phyloP scores from a whole-genome alignment of 37 sponge, comb jelly and placozoan species.

The Aplysina aerophoba region DNA sequence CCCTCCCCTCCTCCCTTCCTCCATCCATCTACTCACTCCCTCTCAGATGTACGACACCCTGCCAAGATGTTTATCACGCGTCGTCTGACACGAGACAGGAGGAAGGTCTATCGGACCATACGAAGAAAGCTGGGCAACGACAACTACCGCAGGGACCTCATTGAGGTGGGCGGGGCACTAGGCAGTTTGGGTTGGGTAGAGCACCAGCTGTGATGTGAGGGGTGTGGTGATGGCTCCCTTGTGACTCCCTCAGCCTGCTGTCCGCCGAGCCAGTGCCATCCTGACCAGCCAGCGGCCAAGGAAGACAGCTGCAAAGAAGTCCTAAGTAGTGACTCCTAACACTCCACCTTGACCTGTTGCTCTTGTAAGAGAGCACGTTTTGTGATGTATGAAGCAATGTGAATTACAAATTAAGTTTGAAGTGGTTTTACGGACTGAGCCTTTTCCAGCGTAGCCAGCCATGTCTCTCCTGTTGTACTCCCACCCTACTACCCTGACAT shows the following conservation, averaged over 20 bases:
- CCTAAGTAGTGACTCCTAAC: background rate
- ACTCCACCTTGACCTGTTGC: too few species aligned
- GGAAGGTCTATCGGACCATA: constrained; percentile 48
- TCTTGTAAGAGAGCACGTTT: too few species aligned
- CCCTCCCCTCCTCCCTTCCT: too few species aligned
- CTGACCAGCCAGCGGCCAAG: constrained; percentile 58
- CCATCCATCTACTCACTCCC: background rate
- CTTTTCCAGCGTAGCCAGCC: too few species aligned
- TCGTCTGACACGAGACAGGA: constrained; percentile 39
- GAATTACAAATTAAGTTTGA: too few species aligned
- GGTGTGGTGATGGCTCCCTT: background rate
- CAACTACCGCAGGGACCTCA: constrained; percentile 64
- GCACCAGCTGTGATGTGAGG: too few species aligned
- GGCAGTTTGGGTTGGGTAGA: background rate
- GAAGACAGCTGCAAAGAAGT: constrained; percentile 14
- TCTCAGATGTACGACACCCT: constrained; percentile 24
- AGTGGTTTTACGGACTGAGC: too few species aligned
- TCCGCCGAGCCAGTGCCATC: constrained; percentile 73
- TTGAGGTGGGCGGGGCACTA: constrained; percentile 48
- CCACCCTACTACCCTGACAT: too few species aligned
- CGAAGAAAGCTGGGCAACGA: constrained; percentile 63
- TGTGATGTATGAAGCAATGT: too few species aligned
- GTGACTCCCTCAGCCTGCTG: constrained; percentile 50
- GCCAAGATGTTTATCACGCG: constrained; percentile 27
- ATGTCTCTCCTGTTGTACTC: too few species aligned